Evolutionary conservation across 1,140 invertebrate genomes (phyloP).

Genomic region (Drosophila oshimai): DNA sequence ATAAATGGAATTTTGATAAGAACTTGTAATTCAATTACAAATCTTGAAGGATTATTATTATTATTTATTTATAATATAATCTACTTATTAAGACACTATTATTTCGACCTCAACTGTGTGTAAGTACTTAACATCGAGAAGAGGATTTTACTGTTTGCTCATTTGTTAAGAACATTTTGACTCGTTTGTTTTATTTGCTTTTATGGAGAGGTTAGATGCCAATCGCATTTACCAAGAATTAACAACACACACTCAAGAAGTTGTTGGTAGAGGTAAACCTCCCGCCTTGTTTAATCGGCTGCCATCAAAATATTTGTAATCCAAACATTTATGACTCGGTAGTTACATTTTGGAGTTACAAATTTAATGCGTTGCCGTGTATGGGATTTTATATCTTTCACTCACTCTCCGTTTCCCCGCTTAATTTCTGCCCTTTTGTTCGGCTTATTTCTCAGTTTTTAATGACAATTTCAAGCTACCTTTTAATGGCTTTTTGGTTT

Average conservation of each 20-base stretch:
- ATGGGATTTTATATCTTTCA: constrained; percentile 27
- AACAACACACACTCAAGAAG: constrained; percentile 17
- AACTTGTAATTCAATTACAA: too few species aligned
- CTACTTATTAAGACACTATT: not conserved
- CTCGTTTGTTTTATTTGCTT: constrained; percentile 50
- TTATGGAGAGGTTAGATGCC: constrained; percentile 44
- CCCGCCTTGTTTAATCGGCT: constrained; percentile 39
- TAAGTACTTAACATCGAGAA: not conserved
- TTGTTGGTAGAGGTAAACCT: constrained; percentile 10
- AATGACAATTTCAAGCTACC: constrained; percentile 72
- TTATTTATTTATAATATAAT: too few species aligned
- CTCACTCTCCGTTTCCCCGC: not conserved
- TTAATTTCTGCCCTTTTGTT: constrained; percentile 24
- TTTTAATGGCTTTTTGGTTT: constrained; percentile 61
- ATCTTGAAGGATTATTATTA: not conserved
- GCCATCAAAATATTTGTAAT: constrained; percentile 76
- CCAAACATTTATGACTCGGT: constrained; percentile 71
- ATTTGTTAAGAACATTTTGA: constrained; percentile 47
- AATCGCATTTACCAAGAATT: constrained; percentile 69
- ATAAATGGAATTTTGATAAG: too few species aligned
- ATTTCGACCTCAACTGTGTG: not conserved
- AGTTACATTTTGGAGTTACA: constrained; percentile 55
- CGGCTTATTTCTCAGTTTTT: constrained; percentile 38
- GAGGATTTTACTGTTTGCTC: constrained; percentile 25
- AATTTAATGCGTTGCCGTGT: constrained; percentile 54